A percentile compares a stretch with the other conserved stretches of the same genome.
These are phyloP conservation scores for Tragelaphus strepsiceros DNA, from an alignment of 2,113 vertebrate genomes.

Conservation along the genomic window DNA sequence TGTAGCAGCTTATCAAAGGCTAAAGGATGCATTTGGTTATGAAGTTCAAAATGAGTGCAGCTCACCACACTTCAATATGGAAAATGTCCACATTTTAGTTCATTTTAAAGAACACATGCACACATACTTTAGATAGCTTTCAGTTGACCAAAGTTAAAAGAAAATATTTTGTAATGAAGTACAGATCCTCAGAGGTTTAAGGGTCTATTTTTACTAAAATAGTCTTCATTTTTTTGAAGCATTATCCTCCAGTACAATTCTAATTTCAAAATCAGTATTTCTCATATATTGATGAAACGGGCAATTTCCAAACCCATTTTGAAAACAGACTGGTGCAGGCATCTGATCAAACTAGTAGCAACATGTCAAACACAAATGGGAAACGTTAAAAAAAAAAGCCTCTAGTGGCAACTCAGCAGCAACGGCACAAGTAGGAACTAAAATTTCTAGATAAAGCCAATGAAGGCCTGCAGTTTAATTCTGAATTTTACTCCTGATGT, in stretches of 20 bases:
- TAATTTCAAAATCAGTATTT: slow-evolving; percentile 21
- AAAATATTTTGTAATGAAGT: slow-evolving; percentile 14
- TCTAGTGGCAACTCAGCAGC: slow-evolving; percentile 17
- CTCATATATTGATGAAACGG: background rate
- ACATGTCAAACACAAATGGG: background rate
- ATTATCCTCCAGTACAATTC: background rate
- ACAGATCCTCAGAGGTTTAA: background rate
- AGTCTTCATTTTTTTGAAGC: background rate
- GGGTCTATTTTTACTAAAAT: background rate
- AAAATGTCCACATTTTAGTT: slow-evolving; percentile 8
- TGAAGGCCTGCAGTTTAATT: background rate
- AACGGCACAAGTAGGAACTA: background rate
- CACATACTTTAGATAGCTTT: background rate
- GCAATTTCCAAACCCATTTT: background rate
- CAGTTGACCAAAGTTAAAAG: background rate
- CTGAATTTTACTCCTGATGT: slow-evolving; percentile 28
- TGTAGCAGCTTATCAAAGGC: background rate
- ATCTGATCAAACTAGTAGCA: background rate
- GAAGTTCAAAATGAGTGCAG: background rate
- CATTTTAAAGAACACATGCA: slow-evolving; percentile 4
- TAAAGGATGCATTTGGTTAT: background rate
- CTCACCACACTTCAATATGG: background rate
- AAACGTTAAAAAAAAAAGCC: background rate
- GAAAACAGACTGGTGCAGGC: background rate
- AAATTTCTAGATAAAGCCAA: background rate